phyloP scores from a whole-genome alignment of 2,113 vertebrate species.

The Dipodomys spectabilis region DNA sequence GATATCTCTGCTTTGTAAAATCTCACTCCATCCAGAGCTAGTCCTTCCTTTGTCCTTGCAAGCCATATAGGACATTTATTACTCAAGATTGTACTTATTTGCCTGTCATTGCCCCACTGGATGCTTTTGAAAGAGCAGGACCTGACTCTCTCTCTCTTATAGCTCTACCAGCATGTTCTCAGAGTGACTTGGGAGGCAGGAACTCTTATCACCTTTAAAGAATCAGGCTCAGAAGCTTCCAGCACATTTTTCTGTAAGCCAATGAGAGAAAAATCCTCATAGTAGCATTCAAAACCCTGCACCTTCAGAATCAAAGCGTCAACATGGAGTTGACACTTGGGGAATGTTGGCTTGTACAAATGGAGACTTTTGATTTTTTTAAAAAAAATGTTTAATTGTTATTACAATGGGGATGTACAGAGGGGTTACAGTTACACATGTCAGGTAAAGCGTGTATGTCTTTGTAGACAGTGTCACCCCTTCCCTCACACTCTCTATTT shows the following conservation, averaged over 20 bases:
- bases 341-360: neutral
- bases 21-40: neutral
- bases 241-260: slow-evolving; percentile 11
- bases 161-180: neutral
- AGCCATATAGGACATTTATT: neutral
- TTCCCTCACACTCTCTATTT: no score
- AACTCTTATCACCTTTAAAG: neutral
- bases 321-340: neutral
- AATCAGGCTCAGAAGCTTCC: neutral
- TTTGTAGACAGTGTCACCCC: no score
- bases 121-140: neutral
- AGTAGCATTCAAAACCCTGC: neutral
- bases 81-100: neutral
- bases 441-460: no score
- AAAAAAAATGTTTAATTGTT: no score
- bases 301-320: neutral
- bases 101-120: neutral
- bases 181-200: neutral
- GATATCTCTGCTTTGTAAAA: neutral
- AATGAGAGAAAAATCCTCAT: neutral
- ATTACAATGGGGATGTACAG: no score
- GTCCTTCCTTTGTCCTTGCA: neutral
- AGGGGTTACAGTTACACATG: no score
- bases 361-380: neutral
- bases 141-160: neutral